Conservation (phyloP, 2,888 invertebrate species). For the Diabrotica balteata region DNA sequence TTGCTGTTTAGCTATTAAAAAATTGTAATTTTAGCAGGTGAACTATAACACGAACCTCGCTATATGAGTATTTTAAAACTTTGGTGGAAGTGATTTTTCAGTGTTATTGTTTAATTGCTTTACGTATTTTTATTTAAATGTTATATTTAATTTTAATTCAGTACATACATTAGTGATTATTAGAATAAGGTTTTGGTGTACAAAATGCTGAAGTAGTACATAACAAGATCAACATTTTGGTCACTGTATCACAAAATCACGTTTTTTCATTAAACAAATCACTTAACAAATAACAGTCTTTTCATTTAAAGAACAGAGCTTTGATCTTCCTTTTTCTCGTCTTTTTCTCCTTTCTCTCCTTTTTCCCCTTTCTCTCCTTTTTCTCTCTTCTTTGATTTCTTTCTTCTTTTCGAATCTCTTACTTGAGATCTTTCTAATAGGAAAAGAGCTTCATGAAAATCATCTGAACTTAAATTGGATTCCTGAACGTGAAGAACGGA, state of each 20-base stretch:
- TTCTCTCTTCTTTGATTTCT: conserved; percentile 62
- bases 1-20: background rate
- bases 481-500: conserved; percentile 66
- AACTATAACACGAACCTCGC: no score
- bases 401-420: conserved; percentile 61
- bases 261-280: conserved; percentile 46
- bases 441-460: conserved; percentile 67
- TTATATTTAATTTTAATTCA: no score
- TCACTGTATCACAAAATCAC: conserved; percentile 51
- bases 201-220: conserved; percentile 12
- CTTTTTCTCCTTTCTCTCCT: conserved; percentile 59
- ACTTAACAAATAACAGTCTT: conserved; percentile 52
- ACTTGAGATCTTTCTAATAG: conserved; percentile 64
- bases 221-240: conserved; percentile 30
- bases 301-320: conserved; percentile 60
- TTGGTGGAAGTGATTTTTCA: no score
- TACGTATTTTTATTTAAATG: no score
- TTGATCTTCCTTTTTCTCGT: conserved; percentile 60
- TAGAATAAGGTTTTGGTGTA: conserved; percentile 9
- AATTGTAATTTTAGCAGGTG: background rate
- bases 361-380: conserved; percentile 60
- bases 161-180: no score
- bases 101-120: no score
- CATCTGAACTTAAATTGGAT: conserved; percentile 65
- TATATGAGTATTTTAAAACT: no score